Evolutionary conservation across 2,797 vertebrate species (phyloP), one percentile per base, ranked within the genome.

Genomic region (Pteropus rufus): DNA sequence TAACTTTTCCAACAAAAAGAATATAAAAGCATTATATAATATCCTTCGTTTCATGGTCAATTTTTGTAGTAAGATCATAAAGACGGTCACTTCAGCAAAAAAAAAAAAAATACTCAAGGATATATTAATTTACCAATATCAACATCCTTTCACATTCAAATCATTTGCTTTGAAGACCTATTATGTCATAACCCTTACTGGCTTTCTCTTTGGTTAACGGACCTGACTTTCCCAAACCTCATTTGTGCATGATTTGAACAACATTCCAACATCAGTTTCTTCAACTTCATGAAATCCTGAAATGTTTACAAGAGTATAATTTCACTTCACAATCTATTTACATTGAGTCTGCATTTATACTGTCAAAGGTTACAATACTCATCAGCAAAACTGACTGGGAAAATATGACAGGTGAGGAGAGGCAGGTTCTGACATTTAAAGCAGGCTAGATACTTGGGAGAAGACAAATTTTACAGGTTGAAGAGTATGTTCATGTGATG

Each of bases 261-360:
- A 89, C 31, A 58, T 19, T 19, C 15, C 6, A 64, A 75, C 46
- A 89, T 58, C 52, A 70, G 86, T 89, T 91, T 82, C 62, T 89
- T 92, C 76, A 64, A 64, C 34, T 82, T 88, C 29, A 15, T 91
- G 54, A 95, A 92, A 89, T 83, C 70, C 75, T 75, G 26, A 92
- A 94, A n/a, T 58, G 34, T 77, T 91, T 91, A 24, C 46, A 72
- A 64, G n/a, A 69, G 36, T 64, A 86, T 14, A 34, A 44, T 69
- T 93, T 58, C 39, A 90, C 64, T n/a, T 89, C 31, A 60, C 44
- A 91, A 54, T 34, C 5, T 64, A n/a, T 75, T 91, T 84, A 31
- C 26, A 34, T 1, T 70, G 72, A 76, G 34, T 84, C 65, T 80
- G 65, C 26, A 86, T 73, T 58, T 88, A 54, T 23, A 65, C 15